phyloP scores from a whole-genome alignment of 2,888 invertebrate species.

The Lasioglossum villosulum region DNA sequence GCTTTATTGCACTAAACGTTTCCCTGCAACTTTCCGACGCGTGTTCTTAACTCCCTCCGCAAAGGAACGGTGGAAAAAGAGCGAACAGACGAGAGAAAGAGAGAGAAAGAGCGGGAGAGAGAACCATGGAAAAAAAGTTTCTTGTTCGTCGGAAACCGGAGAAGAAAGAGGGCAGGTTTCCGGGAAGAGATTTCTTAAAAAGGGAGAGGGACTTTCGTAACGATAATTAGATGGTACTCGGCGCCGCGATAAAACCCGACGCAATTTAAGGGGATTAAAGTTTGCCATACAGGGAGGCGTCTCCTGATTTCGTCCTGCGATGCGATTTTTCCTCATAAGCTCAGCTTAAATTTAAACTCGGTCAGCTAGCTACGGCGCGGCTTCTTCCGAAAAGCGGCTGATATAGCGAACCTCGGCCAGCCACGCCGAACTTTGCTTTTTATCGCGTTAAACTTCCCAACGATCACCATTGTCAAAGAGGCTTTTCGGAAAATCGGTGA shows the following conservation, averaged over 20 bases:
- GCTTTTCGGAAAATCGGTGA: constrained; percentile 14
- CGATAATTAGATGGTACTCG: constrained; percentile 42
- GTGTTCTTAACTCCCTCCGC: constrained; percentile 23
- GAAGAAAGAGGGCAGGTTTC: not conserved
- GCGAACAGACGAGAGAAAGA: not conserved
- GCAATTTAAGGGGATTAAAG: constrained; percentile 45
- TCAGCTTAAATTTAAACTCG: constrained; percentile 59
- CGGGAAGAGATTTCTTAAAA: not conserved
- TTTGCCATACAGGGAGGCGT: constrained; percentile 19
- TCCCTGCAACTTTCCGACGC: constrained; percentile 52
- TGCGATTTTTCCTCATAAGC: constrained; percentile 51
- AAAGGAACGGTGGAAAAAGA: not conserved
- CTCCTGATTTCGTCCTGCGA: constrained; percentile 30
- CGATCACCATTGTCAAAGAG: constrained; percentile 22
- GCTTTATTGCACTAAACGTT: constrained; percentile 65
- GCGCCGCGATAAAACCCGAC: constrained; percentile 23
- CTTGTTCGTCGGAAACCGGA: not conserved
- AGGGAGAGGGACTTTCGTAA: constrained; percentile 4
- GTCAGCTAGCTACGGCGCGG: constrained; percentile 26
- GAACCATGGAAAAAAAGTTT: constrained; percentile 10
- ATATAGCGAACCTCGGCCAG: constrained; percentile 31
- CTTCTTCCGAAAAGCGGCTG: constrained; percentile 41
- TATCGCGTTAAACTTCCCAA: constrained; percentile 52
- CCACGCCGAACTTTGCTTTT: constrained; percentile 49
- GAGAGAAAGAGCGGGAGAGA: not conserved